Evolutionary conservation across 1,140 invertebrate genomes (phyloP), one percentile per base, ranked within the genome.

Genomic region (Cherax quadricarinatus): DNA sequence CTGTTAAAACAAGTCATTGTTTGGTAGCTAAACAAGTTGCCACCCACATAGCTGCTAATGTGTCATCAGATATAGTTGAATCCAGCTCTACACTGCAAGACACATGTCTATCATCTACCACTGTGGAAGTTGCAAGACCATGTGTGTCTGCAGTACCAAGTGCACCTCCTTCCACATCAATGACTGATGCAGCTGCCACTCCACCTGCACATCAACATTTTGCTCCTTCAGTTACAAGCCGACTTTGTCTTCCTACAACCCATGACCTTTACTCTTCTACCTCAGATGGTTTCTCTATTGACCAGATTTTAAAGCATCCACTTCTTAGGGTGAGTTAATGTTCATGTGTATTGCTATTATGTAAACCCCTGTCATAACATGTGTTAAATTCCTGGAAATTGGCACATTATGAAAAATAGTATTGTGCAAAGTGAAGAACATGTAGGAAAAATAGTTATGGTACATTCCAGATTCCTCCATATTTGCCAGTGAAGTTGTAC

Each of bases 241-340:
- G 30, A 10, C n/a, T 6, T 7, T 9, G 49, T 4, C 18, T 81
- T 66, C 30, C 24, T 14, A 30, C 41, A 4, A 24, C 66, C 18
- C 78, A 81, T 66, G 21, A 21, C 21, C 12, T 5, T 66, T 6
- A 66, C 18, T 66, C 18, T 21, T 21, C 62, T 73, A 30, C 49
- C 48, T 30, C 66, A 51, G 49, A 48, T n/a, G 80, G 24, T 21
- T 16, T 85, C 1, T 57, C 81, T 57, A 41, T 89, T 49, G 93
- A 93, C 53, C 62, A 92, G 49, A 93, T 93, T 73, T 79, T 93
- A 24, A 93, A 93, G n/a, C 89, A 93, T 87, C 90, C 93, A 57
- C 84, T 93, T 41, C 78, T 93, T 24, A 88, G 93, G 84, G 93
- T 93, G 84, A 93, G 88, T 86, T 41, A 16, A 49, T 66, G 0